Conservation (phyloP, 2,797 vertebrate species). For the Cottoperca gobio region DNA sequence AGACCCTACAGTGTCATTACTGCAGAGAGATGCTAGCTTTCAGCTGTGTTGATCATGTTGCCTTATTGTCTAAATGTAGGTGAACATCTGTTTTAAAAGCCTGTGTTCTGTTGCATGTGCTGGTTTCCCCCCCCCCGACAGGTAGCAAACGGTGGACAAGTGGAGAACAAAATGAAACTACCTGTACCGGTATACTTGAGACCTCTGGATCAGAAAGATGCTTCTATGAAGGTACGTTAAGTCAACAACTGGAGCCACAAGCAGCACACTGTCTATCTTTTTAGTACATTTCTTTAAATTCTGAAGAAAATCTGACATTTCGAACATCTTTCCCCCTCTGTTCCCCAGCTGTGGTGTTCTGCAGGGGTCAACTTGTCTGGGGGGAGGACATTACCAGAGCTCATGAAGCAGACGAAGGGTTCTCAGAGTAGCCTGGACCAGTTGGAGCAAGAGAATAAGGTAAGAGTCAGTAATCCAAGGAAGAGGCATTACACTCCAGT, state of each 20-base stretch:
- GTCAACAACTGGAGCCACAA: not conserved
- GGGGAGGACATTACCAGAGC: slow-evolving; percentile 70
- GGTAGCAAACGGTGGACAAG: slow-evolving; percentile 88
- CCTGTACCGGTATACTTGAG: slow-evolving; percentile 96
- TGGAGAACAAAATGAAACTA: slow-evolving; percentile 94
- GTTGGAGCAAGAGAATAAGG: slow-evolving; percentile 82
- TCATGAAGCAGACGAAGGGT: slow-evolving; percentile 85
- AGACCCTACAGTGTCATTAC: no score
- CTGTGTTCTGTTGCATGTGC: not conserved
- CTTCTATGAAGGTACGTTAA: slow-evolving; percentile 93
- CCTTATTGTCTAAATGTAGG: not conserved
- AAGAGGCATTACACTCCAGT: not conserved
- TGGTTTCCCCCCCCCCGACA: slow-evolving; percentile 55
- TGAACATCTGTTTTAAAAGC: not conserved
- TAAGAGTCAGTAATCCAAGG: slow-evolving; percentile 1
- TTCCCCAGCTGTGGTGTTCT: slow-evolving; percentile 94
- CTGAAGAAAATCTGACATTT: not conserved
- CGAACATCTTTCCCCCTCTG: not conserved
- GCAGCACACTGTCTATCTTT: not conserved
- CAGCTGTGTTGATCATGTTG: no score
- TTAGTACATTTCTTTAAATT: not conserved
- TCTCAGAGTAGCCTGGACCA: slow-evolving; percentile 87
- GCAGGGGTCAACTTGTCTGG: slow-evolving; percentile 93
- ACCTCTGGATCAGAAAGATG: slow-evolving; percentile 95
- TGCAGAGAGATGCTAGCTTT: no score